Evolutionary conservation across 2,113 vertebrate genomes (phyloP).

Genomic region (Columba janthina): DNA sequence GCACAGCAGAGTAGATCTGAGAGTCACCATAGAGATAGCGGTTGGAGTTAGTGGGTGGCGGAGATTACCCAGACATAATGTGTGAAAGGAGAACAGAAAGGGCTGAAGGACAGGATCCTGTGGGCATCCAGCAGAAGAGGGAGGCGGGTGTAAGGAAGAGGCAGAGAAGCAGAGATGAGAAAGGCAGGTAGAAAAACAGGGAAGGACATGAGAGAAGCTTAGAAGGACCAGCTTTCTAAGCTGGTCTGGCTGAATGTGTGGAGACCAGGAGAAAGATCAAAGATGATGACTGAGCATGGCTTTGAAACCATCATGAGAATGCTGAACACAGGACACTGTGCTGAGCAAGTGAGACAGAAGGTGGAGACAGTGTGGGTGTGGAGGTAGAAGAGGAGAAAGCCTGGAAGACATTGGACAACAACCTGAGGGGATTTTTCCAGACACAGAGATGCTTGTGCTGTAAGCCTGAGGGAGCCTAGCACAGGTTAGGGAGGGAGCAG

Average conservation of each 20-base stretch:
- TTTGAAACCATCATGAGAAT: not conserved
- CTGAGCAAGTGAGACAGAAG: not conserved
- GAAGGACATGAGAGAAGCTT: not conserved
- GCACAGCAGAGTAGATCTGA: not conserved
- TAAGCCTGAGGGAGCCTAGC: not conserved
- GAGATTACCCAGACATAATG: not conserved
- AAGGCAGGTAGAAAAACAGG: not conserved
- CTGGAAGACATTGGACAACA: not conserved
- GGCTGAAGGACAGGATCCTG: not conserved
- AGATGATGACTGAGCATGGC: not conserved
- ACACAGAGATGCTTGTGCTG: not conserved
- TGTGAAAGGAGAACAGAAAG: not conserved
- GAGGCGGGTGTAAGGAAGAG: not conserved
- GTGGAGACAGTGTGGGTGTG: not conserved
- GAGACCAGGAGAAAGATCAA: not conserved
- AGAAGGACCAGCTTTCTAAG: not conserved
- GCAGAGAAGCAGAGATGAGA: not conserved
- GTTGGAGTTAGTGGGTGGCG: not conserved
- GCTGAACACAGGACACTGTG: not conserved
- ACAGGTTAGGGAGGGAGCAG: not conserved
- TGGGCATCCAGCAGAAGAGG: not conserved
- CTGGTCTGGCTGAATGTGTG: not conserved
- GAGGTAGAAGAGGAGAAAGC: not conserved
- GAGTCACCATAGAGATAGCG: conserved; percentile 41
- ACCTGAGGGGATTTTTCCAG: not conserved